These are phyloP conservation scores for Axea sp. DNA, from an alignment of 2,888 invertebrate genomes.

Conservation along the genomic window DNA sequence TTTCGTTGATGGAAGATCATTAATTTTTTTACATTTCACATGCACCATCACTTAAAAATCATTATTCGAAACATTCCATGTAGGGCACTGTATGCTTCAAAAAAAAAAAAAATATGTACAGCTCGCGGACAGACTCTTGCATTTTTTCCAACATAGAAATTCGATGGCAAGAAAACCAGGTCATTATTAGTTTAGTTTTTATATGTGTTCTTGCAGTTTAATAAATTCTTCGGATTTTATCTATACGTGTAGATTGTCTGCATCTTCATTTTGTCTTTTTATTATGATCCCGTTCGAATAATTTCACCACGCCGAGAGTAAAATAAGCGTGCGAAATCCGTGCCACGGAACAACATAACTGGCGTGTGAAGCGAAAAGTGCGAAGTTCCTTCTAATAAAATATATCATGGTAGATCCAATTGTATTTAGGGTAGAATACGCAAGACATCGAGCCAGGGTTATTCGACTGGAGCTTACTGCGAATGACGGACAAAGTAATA, in stretches of 20 bases:
- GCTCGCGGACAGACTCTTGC: conserved; percentile 33
- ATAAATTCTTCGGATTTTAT: conserved; percentile 19
- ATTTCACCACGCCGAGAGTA: conserved; percentile 11
- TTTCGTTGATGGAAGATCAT: too few relatives aligned
- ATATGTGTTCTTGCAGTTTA: background rate
- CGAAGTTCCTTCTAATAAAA: conserved; percentile 55
- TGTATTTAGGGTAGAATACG: conserved; percentile 56
- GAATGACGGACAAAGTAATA: conserved; percentile 68
- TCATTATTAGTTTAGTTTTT: conserved; percentile 61
- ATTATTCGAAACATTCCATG: background rate
- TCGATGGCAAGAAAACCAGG: conserved; percentile 62
- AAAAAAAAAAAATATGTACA: conserved; percentile 55
- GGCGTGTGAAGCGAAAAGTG: conserved; percentile 21
- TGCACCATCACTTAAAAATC: too few relatives aligned
- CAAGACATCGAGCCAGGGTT: conserved; percentile 53
- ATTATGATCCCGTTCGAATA: conserved; percentile 26
- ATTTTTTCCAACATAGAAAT: conserved; percentile 41
- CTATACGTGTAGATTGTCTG: background rate
- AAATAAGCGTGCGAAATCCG: conserved; percentile 32
- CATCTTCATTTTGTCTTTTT: conserved; percentile 20
- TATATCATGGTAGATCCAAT: conserved; percentile 60
- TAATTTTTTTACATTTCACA: too few relatives aligned
- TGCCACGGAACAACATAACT: conserved; percentile 6
- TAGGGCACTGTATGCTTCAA: conserved; percentile 51
- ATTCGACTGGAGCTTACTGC: conserved; percentile 61